Evolutionary conservation across 2,888 invertebrate genomes (phyloP).

Genomic region (Dolichomitus sp.): DNA sequence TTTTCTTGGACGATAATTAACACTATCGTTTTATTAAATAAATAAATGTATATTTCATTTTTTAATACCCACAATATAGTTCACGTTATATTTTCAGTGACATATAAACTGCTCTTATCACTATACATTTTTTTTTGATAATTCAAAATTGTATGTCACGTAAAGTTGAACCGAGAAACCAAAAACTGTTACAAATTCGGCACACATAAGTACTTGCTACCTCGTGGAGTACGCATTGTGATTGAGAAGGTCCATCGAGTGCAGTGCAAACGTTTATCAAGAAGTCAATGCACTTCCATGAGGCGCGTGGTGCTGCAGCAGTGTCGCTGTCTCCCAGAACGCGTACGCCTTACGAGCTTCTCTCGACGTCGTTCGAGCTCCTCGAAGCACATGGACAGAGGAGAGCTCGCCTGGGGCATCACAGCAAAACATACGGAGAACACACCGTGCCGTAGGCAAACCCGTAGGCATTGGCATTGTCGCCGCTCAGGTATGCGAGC

Average conservation of each 20-base stretch:
- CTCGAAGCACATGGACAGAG: slow-evolving; percentile 55
- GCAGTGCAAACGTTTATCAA: slow-evolving; percentile 71
- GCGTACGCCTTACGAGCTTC: slow-evolving; percentile 33
- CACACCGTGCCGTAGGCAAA: slow-evolving; percentile 69
- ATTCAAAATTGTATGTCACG: too few relatives aligned
- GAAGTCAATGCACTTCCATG: slow-evolving; percentile 82
- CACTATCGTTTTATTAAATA: too few relatives aligned
- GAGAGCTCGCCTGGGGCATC: slow-evolving; percentile 29
- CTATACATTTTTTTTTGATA: too few relatives aligned
- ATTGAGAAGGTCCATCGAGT: slow-evolving; percentile 49
- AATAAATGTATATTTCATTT: too few relatives aligned
- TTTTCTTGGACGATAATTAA: too few relatives aligned
- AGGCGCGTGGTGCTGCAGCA: slow-evolving; percentile 65
- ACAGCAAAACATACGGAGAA: slow-evolving; percentile 46
- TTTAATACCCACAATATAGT: too few relatives aligned
- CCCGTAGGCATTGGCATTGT: slow-evolving; percentile 73
- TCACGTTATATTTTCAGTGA: too few relatives aligned
- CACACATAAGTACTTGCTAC: background rate
- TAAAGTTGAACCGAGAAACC: too few relatives aligned
- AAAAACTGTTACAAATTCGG: too few relatives aligned
- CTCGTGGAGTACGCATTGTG: background rate
- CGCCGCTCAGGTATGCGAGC: slow-evolving; percentile 78
- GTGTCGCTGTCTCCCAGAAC: slow-evolving; percentile 35
- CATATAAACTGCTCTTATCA: too few relatives aligned
- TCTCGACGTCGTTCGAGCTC: slow-evolving; percentile 22